Conservation (phyloP, 2,888 invertebrate genomes). For the Rhabditoides inermis region DNA sequence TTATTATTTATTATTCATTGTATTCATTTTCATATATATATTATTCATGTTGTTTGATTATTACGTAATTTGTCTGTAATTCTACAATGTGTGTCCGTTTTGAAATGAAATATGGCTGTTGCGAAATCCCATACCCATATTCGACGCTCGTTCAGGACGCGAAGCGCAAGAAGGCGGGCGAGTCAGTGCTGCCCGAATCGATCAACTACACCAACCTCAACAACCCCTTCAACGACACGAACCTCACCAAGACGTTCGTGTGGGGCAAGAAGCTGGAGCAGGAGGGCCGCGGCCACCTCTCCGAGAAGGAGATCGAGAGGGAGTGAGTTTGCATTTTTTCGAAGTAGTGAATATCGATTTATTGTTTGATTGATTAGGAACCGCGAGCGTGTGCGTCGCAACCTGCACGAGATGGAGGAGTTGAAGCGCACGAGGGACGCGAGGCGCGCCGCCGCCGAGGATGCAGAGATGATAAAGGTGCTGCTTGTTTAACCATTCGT, state of each 20-base stretch:
- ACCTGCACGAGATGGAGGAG: slow-evolving; percentile 75
- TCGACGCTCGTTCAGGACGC: slow-evolving; percentile 28
- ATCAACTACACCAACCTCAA: slow-evolving; percentile 85
- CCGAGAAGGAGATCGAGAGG: slow-evolving; percentile 33
- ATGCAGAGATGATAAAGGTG: no score
- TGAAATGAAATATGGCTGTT: no score
- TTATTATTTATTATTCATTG: background rate
- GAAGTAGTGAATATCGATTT: background rate
- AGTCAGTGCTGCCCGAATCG: slow-evolving; percentile 64
- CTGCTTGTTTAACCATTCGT: no score
- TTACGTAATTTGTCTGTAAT: no score
- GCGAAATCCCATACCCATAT: slow-evolving; percentile 53
- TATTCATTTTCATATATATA: background rate
- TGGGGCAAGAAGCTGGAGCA: slow-evolving; percentile 93
- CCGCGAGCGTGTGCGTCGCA: slow-evolving; percentile 33
- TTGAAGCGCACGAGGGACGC: slow-evolving; percentile 74
- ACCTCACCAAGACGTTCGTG: slow-evolving; percentile 84
- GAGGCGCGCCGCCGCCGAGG: slow-evolving; percentile 26
- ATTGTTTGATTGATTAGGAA: slow-evolving; percentile 16
- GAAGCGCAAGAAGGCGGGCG: slow-evolving; percentile 12
- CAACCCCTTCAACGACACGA: slow-evolving; percentile 96
- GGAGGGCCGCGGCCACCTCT: slow-evolving; percentile 63
- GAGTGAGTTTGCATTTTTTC: slow-evolving; percentile 17
- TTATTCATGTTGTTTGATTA: background rate
- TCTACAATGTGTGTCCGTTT: no score